Conservation (phyloP, 2,113 vertebrate genomes). For the Stigmatopora nigra region DNA sequence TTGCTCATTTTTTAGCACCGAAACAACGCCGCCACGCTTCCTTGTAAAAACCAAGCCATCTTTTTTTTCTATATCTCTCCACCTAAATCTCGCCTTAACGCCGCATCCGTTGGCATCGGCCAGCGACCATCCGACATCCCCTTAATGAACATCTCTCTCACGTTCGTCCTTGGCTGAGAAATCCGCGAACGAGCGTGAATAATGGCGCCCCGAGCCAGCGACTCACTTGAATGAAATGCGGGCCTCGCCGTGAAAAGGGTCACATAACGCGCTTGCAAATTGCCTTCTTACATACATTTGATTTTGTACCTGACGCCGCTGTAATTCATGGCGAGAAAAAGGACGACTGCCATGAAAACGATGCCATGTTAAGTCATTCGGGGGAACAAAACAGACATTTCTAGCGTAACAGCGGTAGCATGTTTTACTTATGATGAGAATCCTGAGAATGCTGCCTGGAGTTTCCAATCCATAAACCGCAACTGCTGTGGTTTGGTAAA, state of each 20-base stretch:
- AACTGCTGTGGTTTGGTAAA: too few relatives aligned
- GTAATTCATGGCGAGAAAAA: background rate
- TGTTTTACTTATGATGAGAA: background rate
- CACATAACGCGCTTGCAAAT: conserved; percentile 1
- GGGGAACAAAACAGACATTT: background rate
- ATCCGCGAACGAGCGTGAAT: background rate
- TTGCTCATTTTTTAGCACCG: background rate
- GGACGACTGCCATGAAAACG: background rate
- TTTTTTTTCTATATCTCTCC: too few relatives aligned
- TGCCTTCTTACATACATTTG: background rate
- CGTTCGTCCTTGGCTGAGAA: background rate
- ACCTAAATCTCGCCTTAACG: background rate
- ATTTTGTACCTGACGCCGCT: background rate
- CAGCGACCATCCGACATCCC: background rate
- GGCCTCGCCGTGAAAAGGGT: background rate
- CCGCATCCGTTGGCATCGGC: background rate
- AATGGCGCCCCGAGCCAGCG: background rate
- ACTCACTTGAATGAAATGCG: background rate
- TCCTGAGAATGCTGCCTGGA: too few relatives aligned
- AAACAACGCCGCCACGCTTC: background rate
- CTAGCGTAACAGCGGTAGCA: background rate
- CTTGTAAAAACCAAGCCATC: too few relatives aligned
- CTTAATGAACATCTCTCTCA: background rate
- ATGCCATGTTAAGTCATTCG: background rate
- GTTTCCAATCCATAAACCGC: too few relatives aligned